Percentiles rank a stretch among this genome's conserved stretches.
phyloP scores from a whole-genome alignment of 2,113 vertebrate species.

The Trinectes maculatus region DNA sequence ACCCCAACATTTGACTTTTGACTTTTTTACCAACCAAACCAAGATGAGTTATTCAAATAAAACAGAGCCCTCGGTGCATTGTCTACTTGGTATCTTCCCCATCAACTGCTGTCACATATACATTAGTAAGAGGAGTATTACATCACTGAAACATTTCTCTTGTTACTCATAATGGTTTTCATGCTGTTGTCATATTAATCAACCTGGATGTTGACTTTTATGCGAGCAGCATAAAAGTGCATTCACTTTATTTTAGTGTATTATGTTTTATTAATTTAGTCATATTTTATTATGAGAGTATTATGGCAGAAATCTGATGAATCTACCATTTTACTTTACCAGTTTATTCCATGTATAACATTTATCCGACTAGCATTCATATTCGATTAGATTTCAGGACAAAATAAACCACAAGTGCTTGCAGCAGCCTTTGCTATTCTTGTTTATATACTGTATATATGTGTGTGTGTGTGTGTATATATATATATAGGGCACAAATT shows the following conservation, averaged over 20 bases:
- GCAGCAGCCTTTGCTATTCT: not conserved
- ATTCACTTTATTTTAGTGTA: not conserved
- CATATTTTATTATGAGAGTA: no score
- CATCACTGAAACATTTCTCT: not conserved
- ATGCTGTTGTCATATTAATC: conserved; percentile 5
- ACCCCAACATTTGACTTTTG: conserved; percentile 2
- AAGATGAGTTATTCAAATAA: conserved; percentile 14
- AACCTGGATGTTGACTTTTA: not conserved
- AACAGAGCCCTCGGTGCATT: not conserved
- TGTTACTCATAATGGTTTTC: conserved; percentile 14
- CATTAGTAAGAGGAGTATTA: conserved; percentile 5
- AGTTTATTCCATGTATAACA: not conserved
- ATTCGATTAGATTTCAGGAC: not conserved
- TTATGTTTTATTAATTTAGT: not conserved
- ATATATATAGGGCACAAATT: not conserved
- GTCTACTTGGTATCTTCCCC: not conserved
- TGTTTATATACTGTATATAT: not conserved
- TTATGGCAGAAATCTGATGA: no score
- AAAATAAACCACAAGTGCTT: not conserved
- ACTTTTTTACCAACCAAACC: not conserved
- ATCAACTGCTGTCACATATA: not conserved
- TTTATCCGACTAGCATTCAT: not conserved
- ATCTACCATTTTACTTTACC: not conserved
- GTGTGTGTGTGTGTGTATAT: no score
- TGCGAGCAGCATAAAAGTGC: not conserved